Conservation (phyloP, 2,113 vertebrate species). For the Cebus imitator region DNA sequence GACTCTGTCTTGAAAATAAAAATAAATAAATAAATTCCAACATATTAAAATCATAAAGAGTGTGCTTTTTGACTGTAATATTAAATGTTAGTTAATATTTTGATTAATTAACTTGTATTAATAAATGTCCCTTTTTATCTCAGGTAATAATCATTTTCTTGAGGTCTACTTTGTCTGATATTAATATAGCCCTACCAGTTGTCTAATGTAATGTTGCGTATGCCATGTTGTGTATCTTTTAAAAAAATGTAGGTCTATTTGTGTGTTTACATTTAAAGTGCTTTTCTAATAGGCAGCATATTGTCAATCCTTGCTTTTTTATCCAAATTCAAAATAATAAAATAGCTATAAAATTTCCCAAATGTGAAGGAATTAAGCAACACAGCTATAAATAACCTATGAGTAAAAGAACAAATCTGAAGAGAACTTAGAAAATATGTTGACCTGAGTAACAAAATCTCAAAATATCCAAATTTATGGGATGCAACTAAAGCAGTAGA, state of each 20-base stretch:
- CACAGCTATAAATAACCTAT: conserved; percentile 17
- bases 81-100: conserved; percentile 9
- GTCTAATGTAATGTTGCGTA: not conserved
- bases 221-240: not conserved
- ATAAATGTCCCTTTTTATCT: not conserved
- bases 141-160: not conserved
- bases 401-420: conserved; percentile 26
- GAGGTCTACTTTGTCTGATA: conserved; percentile 2
- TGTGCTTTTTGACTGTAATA: not conserved
- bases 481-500: not conserved
- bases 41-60: conserved; percentile 1
- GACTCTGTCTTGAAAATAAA: too few species aligned
- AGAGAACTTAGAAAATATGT: conserved; percentile 19
- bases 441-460: conserved; percentile 29
- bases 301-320: not conserved
- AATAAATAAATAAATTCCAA: not conserved
- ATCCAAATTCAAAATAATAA: conserved; percentile 5
- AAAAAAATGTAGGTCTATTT: not conserved
- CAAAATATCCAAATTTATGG: conserved; percentile 18
- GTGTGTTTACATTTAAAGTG: conserved; percentile 35
- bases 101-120: not conserved
- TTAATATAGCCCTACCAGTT: not conserved
- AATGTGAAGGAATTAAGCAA: conserved; percentile 46
- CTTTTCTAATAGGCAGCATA: not conserved
- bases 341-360: not conserved